A percentile compares a stretch with the other conserved stretches of the same genome.
Evolutionary conservation across 2,797 vertebrate species (phyloP).

Genomic region (Amniataba percoides): DNA sequence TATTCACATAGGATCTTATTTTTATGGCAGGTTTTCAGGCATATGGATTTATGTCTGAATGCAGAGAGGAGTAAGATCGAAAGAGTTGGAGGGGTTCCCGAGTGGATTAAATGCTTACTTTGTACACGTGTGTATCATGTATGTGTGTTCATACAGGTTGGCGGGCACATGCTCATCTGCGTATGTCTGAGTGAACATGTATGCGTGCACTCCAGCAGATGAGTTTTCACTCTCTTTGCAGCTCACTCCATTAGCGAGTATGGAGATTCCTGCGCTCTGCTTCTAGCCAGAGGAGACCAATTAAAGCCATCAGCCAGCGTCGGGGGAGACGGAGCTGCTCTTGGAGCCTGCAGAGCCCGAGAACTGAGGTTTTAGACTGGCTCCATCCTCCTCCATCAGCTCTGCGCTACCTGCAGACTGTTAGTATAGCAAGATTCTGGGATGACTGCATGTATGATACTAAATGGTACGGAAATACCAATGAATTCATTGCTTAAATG

Average conservation of each 20-base stretch:
- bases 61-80: constrained; percentile 31
- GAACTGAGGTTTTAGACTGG: constrained; percentile 55
- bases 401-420: constrained; percentile 33
- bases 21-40: constrained; percentile 45
- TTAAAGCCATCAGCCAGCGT: constrained; percentile 71
- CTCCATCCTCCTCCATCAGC: constrained; percentile 49
- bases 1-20: constrained; percentile 43
- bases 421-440: constrained; percentile 10
- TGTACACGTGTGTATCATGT: constrained; percentile 20
- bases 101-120: constrained; percentile 47
- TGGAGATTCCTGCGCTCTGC: constrained; percentile 57
- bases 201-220: constrained; percentile 3
- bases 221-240: constrained; percentile 45
- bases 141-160: background rate
- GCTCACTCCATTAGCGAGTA: constrained; percentile 56
- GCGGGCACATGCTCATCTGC: background rate
- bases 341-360: constrained; percentile 52
- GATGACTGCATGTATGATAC: constrained; percentile 25
- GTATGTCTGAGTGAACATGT: constrained; percentile 1
- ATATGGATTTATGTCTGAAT: constrained; percentile 57
- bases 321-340: constrained; percentile 52
- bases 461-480: background rate
- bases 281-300: constrained; percentile 73
- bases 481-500: constrained; percentile 1
- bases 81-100: constrained; percentile 31